These are phyloP conservation scores for Eulemur coronatus DNA, from an alignment of 2,797 vertebrate species.

Conservation along the genomic window DNA sequence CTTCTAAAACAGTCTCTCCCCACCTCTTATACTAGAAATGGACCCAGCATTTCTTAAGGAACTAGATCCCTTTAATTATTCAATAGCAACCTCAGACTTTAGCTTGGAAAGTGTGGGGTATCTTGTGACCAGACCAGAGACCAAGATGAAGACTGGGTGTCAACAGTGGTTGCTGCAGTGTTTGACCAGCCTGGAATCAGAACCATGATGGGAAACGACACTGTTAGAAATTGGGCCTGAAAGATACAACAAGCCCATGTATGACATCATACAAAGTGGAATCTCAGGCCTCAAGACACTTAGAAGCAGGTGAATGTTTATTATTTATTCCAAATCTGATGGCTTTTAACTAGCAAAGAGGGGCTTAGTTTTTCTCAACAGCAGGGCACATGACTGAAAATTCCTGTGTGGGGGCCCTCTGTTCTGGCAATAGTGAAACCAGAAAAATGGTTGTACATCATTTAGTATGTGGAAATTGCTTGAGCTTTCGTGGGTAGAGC, in stretches of 20 bases:
- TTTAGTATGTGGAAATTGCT: neutral
- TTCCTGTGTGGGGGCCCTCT: neutral
- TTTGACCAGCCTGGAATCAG: neutral
- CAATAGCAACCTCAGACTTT: neutral
- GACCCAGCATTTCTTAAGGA: neutral
- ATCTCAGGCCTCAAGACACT: neutral
- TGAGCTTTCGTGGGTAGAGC: neutral
- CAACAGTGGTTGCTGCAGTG: neutral
- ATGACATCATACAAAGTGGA: neutral
- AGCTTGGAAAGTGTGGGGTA: neutral
- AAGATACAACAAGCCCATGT: neutral
- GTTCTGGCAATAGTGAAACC: neutral
- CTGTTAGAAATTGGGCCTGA: neutral
- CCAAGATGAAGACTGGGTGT: neutral
- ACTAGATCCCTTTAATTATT: neutral
- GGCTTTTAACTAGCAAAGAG: neutral
- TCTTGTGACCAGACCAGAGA: neutral
- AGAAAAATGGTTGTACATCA: neutral
- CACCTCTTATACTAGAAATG: neutral
- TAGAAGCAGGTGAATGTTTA: neutral
- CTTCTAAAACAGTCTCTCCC: neutral
- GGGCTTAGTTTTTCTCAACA: neutral
- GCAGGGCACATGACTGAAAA: neutral
- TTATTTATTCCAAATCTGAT: neutral
- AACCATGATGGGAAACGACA: neutral